phyloP scores from a whole-genome alignment of 2,113 vertebrate species.

The Polypterus bichir region DNA sequence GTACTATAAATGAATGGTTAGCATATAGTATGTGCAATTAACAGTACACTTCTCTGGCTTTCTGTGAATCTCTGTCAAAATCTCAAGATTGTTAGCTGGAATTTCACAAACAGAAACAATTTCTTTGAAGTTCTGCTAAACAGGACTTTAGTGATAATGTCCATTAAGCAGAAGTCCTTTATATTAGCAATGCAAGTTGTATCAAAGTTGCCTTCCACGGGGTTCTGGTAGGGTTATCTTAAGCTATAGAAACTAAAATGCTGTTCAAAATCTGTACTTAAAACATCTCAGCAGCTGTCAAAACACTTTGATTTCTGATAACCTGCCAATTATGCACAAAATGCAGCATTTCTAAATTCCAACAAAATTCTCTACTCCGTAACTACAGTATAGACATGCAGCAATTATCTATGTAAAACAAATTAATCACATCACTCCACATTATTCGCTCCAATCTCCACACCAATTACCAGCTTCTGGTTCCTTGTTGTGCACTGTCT shows the following conservation, averaged over 20 bases:
- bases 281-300: background rate
- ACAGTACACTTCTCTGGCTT: too few species aligned
- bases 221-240: background rate
- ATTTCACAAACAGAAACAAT: too few species aligned
- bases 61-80: too few species aligned
- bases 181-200: background rate
- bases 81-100: too few species aligned
- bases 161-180: background rate
- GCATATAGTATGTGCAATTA: too few species aligned
- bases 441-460: too few species aligned
- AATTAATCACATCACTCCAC: background rate
- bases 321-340: too few species aligned
- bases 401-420: background rate
- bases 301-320: background rate
- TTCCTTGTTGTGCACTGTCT: too few species aligned
- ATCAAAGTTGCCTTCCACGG: background rate
- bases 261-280: background rate
- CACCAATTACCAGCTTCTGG: too few species aligned
- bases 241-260: background rate
- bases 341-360: background rate
- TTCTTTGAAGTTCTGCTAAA: background rate
- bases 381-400: background rate
- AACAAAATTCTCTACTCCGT: too few species aligned
- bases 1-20: too few species aligned
- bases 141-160: background rate